Conservation (phyloP, 2,797 vertebrate genomes). For the Myiothlypis chrysogaster region DNA sequence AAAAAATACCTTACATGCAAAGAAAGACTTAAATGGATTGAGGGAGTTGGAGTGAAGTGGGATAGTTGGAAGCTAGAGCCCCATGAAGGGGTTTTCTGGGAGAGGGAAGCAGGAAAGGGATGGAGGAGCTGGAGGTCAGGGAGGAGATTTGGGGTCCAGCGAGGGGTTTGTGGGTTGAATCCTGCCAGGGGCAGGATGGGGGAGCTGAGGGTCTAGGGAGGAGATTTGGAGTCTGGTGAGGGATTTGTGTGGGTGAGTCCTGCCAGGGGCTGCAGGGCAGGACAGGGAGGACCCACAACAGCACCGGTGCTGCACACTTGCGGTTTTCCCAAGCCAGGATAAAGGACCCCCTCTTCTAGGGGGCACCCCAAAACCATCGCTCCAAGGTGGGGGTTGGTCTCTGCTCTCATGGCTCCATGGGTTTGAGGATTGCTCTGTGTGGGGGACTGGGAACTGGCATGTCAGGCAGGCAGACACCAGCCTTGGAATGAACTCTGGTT, state of each 20-base stretch:
- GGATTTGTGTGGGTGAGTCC: neutral
- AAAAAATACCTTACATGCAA: neutral
- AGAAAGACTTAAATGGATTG: neutral
- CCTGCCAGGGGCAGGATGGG: neutral
- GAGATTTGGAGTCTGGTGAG: neutral
- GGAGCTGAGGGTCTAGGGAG: rapidly evolving
- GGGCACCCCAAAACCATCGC: rapidly evolving
- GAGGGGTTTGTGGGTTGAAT: neutral
- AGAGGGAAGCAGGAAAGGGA: neutral
- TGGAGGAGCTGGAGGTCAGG: neutral
- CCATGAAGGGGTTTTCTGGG: neutral
- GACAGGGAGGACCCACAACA: neutral
- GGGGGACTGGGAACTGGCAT: rapidly evolving
- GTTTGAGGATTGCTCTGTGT: neutral
- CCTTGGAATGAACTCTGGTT: neutral
- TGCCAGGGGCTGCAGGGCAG: neutral
- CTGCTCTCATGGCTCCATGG: rapidly evolving
- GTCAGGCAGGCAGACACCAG: neutral
- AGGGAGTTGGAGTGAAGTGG: neutral
- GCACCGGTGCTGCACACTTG: rapidly evolving
- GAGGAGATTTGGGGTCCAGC: rapidly evolving
- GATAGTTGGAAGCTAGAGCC: neutral
- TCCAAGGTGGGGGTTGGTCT: neutral
- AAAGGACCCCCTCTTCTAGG: neutral
- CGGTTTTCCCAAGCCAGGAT: neutral